Conservation (phyloP, 2,797 vertebrate species). For the Spea hammondii region DNA sequence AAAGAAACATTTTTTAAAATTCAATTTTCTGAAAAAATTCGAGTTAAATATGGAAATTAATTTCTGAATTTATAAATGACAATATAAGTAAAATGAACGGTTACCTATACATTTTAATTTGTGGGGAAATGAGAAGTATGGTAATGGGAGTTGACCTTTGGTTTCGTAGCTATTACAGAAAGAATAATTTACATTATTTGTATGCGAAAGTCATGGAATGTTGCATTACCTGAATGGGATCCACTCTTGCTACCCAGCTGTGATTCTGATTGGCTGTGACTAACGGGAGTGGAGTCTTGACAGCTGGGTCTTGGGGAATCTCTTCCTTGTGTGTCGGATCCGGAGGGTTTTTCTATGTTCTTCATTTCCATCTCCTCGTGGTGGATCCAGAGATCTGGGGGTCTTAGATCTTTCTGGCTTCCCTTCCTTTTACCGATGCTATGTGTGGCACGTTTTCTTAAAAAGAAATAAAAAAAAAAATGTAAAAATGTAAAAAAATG, state of each 20-base stretch:
- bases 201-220: background rate
- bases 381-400: slow-evolving; percentile 95
- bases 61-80: too few species aligned
- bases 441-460: slow-evolving; percentile 86
- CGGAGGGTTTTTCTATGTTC: slow-evolving; percentile 82
- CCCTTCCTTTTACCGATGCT: slow-evolving; percentile 86
- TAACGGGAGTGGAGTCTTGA: slow-evolving; percentile 85
- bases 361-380: slow-evolving; percentile 98
- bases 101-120: background rate
- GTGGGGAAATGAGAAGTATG: background rate
- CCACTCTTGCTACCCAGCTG: slow-evolving; percentile 86
- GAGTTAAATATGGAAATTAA: too few species aligned
- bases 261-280: slow-evolving; percentile 90
- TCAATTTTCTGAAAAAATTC: too few species aligned
- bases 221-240: slow-evolving; percentile 79
- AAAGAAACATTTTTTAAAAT: too few species aligned
- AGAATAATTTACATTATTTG: background rate
- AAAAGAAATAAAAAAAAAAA: background rate
- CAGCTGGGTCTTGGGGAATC: slow-evolving; percentile 84
- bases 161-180: too few species aligned
- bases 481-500: background rate
- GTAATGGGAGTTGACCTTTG: too few species aligned
- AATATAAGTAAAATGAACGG: too few species aligned
- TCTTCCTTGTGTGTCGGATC: slow-evolving; percentile 70
- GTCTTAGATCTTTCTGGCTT: slow-evolving; percentile 90